Conservation (phyloP, 2,797 vertebrate species). For the Gallinago solitaria region DNA sequence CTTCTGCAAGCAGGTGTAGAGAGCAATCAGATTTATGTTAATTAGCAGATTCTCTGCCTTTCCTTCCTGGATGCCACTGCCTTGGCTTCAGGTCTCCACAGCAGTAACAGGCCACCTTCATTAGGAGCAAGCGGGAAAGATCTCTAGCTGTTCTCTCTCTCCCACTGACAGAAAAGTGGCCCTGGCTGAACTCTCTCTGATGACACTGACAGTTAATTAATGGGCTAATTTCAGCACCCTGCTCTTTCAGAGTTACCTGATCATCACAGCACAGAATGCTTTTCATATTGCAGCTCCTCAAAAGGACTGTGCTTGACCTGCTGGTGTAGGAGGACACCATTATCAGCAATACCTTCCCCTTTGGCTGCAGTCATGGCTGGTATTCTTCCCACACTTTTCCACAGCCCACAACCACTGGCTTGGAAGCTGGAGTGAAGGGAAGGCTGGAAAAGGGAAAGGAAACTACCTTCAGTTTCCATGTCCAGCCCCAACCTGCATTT, state of each 20-base stretch:
- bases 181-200: background rate
- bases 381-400: background rate
- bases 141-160: background rate
- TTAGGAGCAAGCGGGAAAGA: background rate
- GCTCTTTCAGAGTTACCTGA: background rate
- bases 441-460: background rate
- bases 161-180: background rate
- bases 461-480: background rate
- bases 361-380: background rate
- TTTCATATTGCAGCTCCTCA: background rate
- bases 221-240: background rate
- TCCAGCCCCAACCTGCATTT: background rate
- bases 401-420: background rate
- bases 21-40: background rate
- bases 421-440: background rate
- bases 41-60: background rate
- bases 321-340: rapidly evolving
- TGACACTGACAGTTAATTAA: background rate
- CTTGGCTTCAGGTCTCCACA: rapidly evolving
- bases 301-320: background rate
- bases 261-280: background rate
- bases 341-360: background rate
- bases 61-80: background rate
- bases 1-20: background rate
- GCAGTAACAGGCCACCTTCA: background rate